These are phyloP conservation scores for Junonia oenone DNA, from an alignment of 2,888 invertebrate species.

Conservation along the genomic window DNA sequence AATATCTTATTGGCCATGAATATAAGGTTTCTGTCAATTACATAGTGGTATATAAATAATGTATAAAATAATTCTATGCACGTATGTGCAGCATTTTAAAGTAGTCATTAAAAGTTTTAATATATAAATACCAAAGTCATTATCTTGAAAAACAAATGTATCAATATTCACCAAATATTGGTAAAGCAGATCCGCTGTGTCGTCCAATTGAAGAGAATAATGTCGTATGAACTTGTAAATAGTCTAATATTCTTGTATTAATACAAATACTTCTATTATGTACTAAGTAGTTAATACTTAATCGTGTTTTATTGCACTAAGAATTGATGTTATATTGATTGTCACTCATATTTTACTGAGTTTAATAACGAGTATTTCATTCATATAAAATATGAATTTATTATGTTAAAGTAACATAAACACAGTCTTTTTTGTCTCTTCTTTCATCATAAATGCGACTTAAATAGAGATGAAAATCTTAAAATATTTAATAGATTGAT, in stretches of 20 bases:
- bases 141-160: not conserved
- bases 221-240: not conserved
- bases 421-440: not conserved
- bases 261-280: not conserved
- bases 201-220: not conserved
- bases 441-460: not conserved
- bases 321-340: not conserved
- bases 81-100: not conserved
- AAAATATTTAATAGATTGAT: no score
- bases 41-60: not conserved
- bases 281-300: not conserved
- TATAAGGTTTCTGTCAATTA: not conserved
- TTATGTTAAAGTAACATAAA: not conserved
- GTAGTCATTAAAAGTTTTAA: not conserved
- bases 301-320: not conserved
- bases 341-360: not conserved
- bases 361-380: not conserved
- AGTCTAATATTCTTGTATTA: not conserved
- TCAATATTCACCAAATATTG: not conserved
- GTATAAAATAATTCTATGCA: not conserved
- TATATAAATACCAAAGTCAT: not conserved
- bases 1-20: not conserved
- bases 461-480: no score
- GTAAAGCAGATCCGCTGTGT: not conserved
- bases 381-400: conserved; percentile 1